Base-by-base conservation (phyloP, 30 jellyfish, hydroid and myxozoan species). In the Aurelia sp. region DNA sequence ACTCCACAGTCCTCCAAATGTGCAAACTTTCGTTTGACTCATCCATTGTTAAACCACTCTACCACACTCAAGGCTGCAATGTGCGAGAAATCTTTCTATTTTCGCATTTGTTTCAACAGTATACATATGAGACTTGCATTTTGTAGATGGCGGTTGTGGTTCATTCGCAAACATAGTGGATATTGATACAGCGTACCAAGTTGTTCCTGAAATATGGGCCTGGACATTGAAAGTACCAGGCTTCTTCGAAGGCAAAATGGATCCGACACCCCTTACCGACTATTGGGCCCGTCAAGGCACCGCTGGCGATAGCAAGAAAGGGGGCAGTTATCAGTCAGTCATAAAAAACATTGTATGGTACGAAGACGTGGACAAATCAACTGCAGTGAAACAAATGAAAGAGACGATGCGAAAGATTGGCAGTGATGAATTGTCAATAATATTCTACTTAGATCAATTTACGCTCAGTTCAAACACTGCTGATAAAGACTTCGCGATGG, bases 91-190 rank as follows among this genome's bases (percentile, higher is more conserved):
- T 22, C 33, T 22, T 6, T 61, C 11, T n/a, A 3, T n/a, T 6
- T 61, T 61, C 15, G 33, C 33, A 15, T 61, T 13, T 13, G 31
- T 9, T 22, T n/a, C 15, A 12, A 61, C 3, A 3, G 71, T 12
- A 6, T 66, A 17, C 9, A 18, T 21, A 3, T 4, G 11, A 8
- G 22, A 21, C 62, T 70, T 70, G 9, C 9, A 27, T 48, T 48
- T 73, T 73, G 23, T 21, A 77, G 88, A 77, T 62, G 79, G 78
- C 11, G 79, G 78, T 4, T 35, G 31, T 30, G 78, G 88, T 15
- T 23, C 92, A 21, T 82, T 82, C 61, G 85, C 92, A 37, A 82
- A 82, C 73, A 69, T 82, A 41, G 85, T 82, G 0, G 92, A 82
- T 75, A 68, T 82, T 31, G 92, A 82, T 50, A 37, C 85, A 17